Evolutionary conservation across 2,888 invertebrate species (phyloP).

Genomic region (Drosophila paramelanica): DNA sequence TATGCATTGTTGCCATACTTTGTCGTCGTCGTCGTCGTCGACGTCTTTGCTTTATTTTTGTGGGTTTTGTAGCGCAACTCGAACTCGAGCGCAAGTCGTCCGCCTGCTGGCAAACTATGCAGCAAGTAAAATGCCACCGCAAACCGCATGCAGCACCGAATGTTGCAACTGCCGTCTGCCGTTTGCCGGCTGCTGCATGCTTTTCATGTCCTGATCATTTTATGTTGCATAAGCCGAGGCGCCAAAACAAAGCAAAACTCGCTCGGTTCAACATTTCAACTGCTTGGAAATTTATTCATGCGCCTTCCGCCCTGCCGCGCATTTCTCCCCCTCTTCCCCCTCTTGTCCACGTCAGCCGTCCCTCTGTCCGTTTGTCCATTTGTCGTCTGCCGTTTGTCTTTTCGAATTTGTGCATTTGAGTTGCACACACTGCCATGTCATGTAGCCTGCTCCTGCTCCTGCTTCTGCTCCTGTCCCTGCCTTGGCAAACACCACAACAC

Average conservation of each 20-base stretch:
- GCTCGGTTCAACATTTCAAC: constrained; percentile 72
- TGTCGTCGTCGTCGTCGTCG: constrained; percentile 46
- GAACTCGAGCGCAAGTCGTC: constrained; percentile 25
- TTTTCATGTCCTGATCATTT: constrained; percentile 52
- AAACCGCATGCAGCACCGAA: constrained; percentile 68
- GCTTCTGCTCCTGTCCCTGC: background rate
- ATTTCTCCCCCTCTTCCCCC: background rate
- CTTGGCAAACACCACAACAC: constrained; percentile 23
- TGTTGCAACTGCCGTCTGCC: constrained; percentile 47
- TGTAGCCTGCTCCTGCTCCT: constrained; percentile 5
- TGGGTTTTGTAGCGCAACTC: constrained; percentile 20
- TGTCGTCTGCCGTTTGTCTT: constrained; percentile 41
- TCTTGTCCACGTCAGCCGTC: background rate
- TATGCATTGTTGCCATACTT: constrained; percentile 66
- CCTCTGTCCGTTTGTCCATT: constrained; percentile 1
- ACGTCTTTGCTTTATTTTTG: constrained; percentile 65
- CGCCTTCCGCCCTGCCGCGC: constrained; percentile 5
- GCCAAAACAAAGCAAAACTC: constrained; percentile 72
- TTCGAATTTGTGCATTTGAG: constrained; percentile 44
- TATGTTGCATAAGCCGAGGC: constrained; percentile 64
- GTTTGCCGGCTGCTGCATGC: constrained; percentile 17
- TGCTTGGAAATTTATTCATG: constrained; percentile 72
- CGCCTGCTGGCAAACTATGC: constrained; percentile 58
- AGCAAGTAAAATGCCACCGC: constrained; percentile 73
- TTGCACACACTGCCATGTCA: constrained; percentile 25